Conservation (phyloP, 2,888 invertebrate species). For the Sepioteuthis lessoniana region DNA sequence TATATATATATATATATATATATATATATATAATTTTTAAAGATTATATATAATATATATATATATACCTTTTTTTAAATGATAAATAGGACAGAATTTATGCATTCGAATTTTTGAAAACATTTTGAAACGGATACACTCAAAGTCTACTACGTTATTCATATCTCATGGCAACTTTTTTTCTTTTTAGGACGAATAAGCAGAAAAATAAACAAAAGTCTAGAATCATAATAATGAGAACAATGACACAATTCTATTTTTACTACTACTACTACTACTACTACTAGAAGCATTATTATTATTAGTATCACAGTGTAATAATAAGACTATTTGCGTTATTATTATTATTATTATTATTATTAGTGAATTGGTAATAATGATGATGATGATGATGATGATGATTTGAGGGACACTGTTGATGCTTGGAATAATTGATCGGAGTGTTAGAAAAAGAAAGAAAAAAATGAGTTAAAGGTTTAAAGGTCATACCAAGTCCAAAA, state of each 20-base stretch:
- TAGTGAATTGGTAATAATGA: too few relatives aligned
- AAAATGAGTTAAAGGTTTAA: too few relatives aligned
- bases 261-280: constrained; percentile 1
- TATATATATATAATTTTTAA: too few relatives aligned
- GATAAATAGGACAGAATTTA: background rate
- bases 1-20: too few relatives aligned
- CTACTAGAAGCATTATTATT: background rate
- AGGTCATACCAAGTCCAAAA: too few relatives aligned
- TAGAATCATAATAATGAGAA: background rate
- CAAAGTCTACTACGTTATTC: background rate
- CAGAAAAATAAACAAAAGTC: background rate
- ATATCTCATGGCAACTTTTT: background rate
- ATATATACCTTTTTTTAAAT: too few relatives aligned
- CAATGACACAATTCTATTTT: background rate
- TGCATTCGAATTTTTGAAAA: background rate
- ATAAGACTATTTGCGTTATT: too few relatives aligned
- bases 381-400: background rate
- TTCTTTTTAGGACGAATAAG: background rate
- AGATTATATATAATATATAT: too few relatives aligned
- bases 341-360: too few relatives aligned
- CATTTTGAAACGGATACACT: background rate
- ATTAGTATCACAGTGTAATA: background rate
- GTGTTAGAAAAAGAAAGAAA: too few relatives aligned
- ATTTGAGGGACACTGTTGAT: background rate
- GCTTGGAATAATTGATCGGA: background rate